Base-by-base conservation (phyloP, 2,797 vertebrate species). In the Alfaro cultratus region DNA sequence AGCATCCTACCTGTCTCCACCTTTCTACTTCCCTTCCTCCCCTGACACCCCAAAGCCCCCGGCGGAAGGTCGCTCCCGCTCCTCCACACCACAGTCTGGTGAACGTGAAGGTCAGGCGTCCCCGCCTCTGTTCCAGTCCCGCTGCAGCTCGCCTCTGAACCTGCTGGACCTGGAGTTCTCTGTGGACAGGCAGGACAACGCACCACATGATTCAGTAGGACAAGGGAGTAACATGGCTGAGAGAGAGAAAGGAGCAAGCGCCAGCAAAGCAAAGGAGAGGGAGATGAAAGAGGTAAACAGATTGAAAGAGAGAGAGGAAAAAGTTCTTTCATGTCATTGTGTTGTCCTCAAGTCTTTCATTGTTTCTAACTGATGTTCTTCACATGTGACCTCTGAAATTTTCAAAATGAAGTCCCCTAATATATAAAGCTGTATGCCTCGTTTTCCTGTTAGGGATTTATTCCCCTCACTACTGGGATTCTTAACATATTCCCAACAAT, bases 91-190 rank as follows among this genome's bases (percentile, higher is more conserved):
- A 0, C 94, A 92, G 36, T 97, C 96, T 0, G 57, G 80, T 55
- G 92, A 91, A 16, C 94, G 85, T 8, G 89, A 89, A 1, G 96
- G 95, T 68, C 95, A 92, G 12, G 88, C 90, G 0, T 97, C 97
- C 0, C 97, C 97, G 0, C 96, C 96, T 0, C 89, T 98, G 11
- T 98, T 98, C 88, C 97, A 98, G 86, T 99, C 99, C 0, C 92
- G 97, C 26, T 98, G 97, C 92, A 99, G 98, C 94, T 98, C 98
- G 0, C 98, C 98, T 0, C 95, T 98, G 57, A 99, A 99, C 85
- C 95, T 99, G 64, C 94, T 99, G 7, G 98, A 99, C 86, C 93
- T 99, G 86, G 98, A 99, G 81, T 97, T 97, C 81, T 92, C 93
- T 0, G 84, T 91, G 1, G 97, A 97, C 83, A 92, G 84, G 67